These are phyloP conservation scores for Grantiella picta DNA, from an alignment of 2,113 vertebrate species.

Conservation along the genomic window DNA sequence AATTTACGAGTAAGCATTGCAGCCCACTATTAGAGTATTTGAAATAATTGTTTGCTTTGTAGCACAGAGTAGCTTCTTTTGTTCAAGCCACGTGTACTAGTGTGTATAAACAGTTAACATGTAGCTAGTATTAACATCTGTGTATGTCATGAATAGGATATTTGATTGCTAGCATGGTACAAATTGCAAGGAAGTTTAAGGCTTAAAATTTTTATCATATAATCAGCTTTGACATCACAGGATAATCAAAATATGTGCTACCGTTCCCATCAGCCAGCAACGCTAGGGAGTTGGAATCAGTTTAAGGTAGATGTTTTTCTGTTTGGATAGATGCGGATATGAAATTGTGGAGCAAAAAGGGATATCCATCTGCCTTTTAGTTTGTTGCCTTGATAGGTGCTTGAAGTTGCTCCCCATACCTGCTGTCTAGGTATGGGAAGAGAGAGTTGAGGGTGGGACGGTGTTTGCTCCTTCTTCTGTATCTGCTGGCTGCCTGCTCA, in stretches of 20 bases:
- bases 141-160: not conserved
- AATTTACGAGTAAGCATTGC: not conserved
- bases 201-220: not conserved
- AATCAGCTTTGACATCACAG: slow-evolving; percentile 26
- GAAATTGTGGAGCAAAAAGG: not conserved
- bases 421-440: not conserved
- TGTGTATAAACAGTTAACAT: not conserved
- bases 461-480: not conserved
- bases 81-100: rapidly evolving
- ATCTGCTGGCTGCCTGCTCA: not conserved
- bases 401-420: not conserved
- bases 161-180: not conserved
- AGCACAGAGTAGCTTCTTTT: not conserved
- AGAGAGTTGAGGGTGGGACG: not conserved
- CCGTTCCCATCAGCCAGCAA: not conserved
- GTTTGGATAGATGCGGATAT: not conserved
- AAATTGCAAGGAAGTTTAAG: slow-evolving; percentile 34
- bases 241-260: not conserved
- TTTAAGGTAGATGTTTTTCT: not conserved
- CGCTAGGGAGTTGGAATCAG: not conserved
- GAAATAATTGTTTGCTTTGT: not conserved
- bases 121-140: not conserved
- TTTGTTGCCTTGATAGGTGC: not conserved
- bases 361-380: not conserved
- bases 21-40: not conserved